These are phyloP conservation scores for Drosophila hydei DNA, from an alignment of 1,140 invertebrate genomes.

Conservation along the genomic window DNA sequence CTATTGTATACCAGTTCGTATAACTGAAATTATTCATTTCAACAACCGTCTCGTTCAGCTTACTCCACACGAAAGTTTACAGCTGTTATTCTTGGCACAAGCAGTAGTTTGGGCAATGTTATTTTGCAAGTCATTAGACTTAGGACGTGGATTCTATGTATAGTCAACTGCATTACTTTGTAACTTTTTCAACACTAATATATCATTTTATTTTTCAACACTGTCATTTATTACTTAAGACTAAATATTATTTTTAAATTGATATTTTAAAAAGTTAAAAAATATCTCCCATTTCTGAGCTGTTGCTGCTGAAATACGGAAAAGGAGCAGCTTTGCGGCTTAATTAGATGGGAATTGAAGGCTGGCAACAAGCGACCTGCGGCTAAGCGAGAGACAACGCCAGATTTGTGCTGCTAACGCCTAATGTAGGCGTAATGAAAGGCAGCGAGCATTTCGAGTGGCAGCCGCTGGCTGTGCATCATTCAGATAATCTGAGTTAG, in stretches of 20 bases:
- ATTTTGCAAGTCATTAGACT: not conserved
- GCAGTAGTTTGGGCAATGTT: not conserved
- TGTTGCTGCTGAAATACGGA: not conserved
- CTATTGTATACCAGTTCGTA: constrained; percentile 2
- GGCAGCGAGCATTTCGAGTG: not conserved
- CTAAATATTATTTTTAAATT: too few species aligned
- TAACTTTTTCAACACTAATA: not conserved
- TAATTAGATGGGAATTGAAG: too few species aligned
- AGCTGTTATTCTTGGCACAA: constrained; percentile 24
- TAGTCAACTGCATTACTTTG: not conserved
- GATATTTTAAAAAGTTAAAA: too few species aligned
- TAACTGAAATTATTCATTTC: not conserved
- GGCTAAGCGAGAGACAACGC: constrained; percentile 15
- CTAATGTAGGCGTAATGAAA: too few species aligned
- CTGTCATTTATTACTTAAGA: too few species aligned
- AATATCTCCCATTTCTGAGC: too few species aligned
- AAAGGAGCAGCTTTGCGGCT: not conserved
- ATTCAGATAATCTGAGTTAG: constrained; percentile 11
- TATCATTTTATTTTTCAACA: not conserved
- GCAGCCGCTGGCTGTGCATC: constrained; percentile 7
- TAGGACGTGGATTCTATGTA: not conserved
- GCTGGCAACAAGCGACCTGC: too few species aligned
- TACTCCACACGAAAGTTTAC: not conserved
- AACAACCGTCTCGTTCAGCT: not conserved
- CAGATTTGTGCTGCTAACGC: too few species aligned